Evolutionary conservation across 2,797 vertebrate genomes (phyloP), one percentile per base, ranked within the genome.

Genomic region (Phrynocephalus guinanensis): DNA sequence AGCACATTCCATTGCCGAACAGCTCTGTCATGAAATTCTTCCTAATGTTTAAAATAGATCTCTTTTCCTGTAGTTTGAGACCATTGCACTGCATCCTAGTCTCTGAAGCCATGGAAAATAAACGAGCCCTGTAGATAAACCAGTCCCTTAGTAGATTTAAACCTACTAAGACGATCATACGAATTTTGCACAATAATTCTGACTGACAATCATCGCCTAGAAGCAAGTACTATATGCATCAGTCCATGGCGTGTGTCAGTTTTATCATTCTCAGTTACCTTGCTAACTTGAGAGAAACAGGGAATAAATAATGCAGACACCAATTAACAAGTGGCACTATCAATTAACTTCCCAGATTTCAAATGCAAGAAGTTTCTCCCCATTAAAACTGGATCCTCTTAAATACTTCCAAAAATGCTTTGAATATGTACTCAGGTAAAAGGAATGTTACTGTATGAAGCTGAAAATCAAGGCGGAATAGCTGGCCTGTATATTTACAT

Each of bases 351-450:
- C 56, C 63, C 7, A 75, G 20, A 33, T 75, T 75, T 82, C 86
- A 82, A 82, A 67, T 18, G 16, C 13, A 63, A 16, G 3, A 63
- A 63, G 13, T 63, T 15, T 63, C 16, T 63, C 16, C 60, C 11
- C 52, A 52, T 52, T 52, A 52, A 52, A 52, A 11, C 52, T 52
- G 52, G 52, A 52, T 8, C 7, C 38, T 44, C 18, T 6, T 87
- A 83, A 67, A 26, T 66, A 87, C 44, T 38, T 44, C 67, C 76
- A 38, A 70, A 70, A 78, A 11, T 68, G 86, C 3, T 5, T 66
- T 67, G 81, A 88, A 87, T 13, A 18, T n/a, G 7, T 0, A 70
- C 60, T 75, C 60, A 88, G 30, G 50, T 91, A 5, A 66, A 73
- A 79, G 13, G 3, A 63, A 18, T 63, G 16, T 63, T 63, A 63